phyloP scores from a whole-genome alignment of 2,888 invertebrate species.

The Drosophila neotestacea region DNA sequence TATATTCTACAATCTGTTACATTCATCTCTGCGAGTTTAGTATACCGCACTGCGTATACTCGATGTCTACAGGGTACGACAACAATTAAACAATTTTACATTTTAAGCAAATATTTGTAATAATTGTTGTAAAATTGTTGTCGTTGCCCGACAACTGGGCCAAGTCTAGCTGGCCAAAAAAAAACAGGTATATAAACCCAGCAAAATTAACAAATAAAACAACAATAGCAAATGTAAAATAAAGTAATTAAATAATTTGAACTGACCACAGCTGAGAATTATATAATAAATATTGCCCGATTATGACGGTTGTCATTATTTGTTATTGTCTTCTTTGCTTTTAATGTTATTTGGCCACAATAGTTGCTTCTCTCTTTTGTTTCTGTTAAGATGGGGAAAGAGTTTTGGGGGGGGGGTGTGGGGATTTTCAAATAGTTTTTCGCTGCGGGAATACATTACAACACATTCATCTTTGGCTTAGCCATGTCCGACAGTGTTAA shows the following conservation, averaged over 20 bases:
- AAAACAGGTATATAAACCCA: background rate
- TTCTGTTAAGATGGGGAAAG: background rate
- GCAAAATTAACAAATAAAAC: conserved; percentile 1
- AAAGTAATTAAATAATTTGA: conserved; percentile 40
- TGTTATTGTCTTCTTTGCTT: conserved; percentile 33
- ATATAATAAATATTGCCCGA: conserved; percentile 46
- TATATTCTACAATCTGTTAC: background rate
- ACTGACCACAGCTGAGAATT: conserved; percentile 31
- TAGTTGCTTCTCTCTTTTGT: conserved; percentile 1
- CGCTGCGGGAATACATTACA: conserved; percentile 33
- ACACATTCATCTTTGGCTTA: conserved; percentile 10
- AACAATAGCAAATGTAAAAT: conserved; percentile 15
- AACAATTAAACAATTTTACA: conserved; percentile 49
- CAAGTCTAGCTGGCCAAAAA: conserved; percentile 19
- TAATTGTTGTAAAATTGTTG: conserved; percentile 45
- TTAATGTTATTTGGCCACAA: background rate
- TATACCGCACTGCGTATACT: background rate
- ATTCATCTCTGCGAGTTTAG: too few relatives aligned
- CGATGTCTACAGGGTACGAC: conserved; percentile 5
- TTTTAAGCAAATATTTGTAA: conserved; percentile 42
- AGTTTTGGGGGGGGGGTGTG: background rate
- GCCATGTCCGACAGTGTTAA: conserved; percentile 34
- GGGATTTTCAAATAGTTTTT: conserved; percentile 34
- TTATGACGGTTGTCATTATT: conserved; percentile 42
- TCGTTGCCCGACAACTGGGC: conserved; percentile 33